Percentiles rank a stretch among this genome's conserved stretches.
Conservation (phyloP, 2,797 vertebrate genomes). For the Calcarius lapponicus region DNA sequence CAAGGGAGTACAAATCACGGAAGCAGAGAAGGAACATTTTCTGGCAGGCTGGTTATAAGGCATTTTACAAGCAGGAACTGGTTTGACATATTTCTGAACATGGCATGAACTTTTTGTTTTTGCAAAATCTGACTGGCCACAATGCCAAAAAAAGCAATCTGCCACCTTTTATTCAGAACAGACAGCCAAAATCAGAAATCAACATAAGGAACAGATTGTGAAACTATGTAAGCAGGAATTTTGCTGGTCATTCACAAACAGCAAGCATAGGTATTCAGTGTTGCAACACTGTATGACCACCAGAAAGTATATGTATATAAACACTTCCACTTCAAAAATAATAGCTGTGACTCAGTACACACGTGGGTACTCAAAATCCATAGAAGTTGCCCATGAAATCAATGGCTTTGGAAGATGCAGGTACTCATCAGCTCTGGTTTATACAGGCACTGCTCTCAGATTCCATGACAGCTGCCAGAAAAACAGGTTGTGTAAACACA, state of each 20-base stretch:
- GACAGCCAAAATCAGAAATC: slow-evolving; percentile 33
- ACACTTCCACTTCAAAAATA: neutral
- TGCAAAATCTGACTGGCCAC: slow-evolving; percentile 28
- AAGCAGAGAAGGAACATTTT: slow-evolving; percentile 25
- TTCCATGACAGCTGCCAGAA: neutral
- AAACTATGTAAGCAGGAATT: slow-evolving; percentile 19
- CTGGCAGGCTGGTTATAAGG: slow-evolving; percentile 26
- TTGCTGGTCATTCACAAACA: slow-evolving; percentile 33
- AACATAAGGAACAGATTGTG: slow-evolving; percentile 47
- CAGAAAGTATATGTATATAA: neutral
- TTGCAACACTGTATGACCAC: neutral
- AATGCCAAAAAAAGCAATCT: slow-evolving; percentile 53
- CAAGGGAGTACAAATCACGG: neutral
- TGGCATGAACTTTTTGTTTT: slow-evolving; percentile 47
- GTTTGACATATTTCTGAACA: slow-evolving; percentile 58
- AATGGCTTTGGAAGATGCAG: neutral
- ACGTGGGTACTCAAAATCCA: neutral
- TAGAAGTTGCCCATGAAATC: neutral
- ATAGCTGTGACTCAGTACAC: neutral
- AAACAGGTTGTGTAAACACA: slow-evolving; percentile 27
- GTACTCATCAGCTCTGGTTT: neutral
- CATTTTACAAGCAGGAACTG: slow-evolving; percentile 56
- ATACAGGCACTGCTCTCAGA: neutral
- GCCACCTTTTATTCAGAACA: slow-evolving; percentile 24
- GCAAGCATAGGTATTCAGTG: neutral